phyloP scores from a whole-genome alignment of 2,888 invertebrate species.

The Xanthia icteritia region DNA sequence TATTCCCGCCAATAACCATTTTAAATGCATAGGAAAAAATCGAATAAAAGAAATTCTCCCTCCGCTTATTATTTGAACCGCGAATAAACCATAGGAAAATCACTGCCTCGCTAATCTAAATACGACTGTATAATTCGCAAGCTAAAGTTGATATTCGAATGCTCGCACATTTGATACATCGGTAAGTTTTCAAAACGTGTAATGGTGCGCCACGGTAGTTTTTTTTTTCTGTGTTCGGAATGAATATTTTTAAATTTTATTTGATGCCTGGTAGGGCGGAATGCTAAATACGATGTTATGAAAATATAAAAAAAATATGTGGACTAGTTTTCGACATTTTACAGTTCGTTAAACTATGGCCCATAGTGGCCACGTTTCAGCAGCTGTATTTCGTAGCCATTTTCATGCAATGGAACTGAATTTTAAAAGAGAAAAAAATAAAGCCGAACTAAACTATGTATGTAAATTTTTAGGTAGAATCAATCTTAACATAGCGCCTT shows the following conservation, averaged over 20 bases:
- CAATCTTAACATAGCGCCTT: not conserved
- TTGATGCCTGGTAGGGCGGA: conserved; percentile 66
- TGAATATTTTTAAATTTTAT: conserved; percentile 78
- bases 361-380: not conserved
- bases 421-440: not conserved
- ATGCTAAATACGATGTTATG: conserved; percentile 46
- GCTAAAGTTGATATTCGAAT: conserved; percentile 70
- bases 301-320: conserved; percentile 43
- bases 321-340: conserved; percentile 17
- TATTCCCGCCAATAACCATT: conserved; percentile 31
- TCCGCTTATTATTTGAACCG: conserved; percentile 71
- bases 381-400: not conserved
- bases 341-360: conserved; percentile 10
- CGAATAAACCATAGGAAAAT: conserved; percentile 73
- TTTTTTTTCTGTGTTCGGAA: conserved; percentile 71
- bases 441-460: not conserved
- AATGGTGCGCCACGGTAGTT: conserved; percentile 67
- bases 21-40: conserved; percentile 57
- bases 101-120: conserved; percentile 70
- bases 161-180: conserved; percentile 56
- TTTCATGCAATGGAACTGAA: not conserved
- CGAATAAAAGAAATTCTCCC: conserved; percentile 59
- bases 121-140: conserved; percentile 67
- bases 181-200: conserved; percentile 72
- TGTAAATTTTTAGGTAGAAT: no score